phyloP scores from a whole-genome alignment of 2,797 vertebrate genomes.

The Rhodeus uyekii region DNA sequence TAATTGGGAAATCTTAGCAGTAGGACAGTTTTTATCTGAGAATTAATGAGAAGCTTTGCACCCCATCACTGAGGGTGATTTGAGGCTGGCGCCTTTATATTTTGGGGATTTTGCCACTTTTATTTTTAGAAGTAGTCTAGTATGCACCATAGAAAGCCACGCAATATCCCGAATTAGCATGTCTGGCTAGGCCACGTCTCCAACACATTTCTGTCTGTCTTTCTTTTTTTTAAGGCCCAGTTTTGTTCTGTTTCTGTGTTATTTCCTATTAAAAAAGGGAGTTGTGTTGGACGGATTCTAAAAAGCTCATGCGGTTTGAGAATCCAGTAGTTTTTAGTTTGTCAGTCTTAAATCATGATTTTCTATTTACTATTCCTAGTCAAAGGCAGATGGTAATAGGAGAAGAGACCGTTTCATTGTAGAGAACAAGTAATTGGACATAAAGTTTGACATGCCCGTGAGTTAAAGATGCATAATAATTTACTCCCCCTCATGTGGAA shows the following conservation, averaged over 20 bases:
- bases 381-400: background rate
- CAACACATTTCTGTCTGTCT: background rate
- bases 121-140: conserved; percentile 12
- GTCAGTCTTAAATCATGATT: background rate
- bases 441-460: background rate
- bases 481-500: background rate
- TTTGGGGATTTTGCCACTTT: conserved; percentile 6
- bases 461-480: background rate
- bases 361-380: background rate
- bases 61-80: background rate
- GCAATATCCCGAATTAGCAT: background rate
- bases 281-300: background rate
- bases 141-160: background rate
- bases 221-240: too few species aligned
- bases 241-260: background rate
- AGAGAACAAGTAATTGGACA: too few species aligned
- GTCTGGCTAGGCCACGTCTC: background rate
- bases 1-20: background rate
- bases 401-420: background rate
- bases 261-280: background rate
- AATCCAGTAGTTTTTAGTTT: background rate
- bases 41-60: background rate
- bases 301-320: background rate
- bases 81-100: background rate
- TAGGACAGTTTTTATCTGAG: background rate